Evolutionary conservation across 2,888 invertebrate species (phyloP).

Genomic region (Cyaniris semiargus): DNA sequence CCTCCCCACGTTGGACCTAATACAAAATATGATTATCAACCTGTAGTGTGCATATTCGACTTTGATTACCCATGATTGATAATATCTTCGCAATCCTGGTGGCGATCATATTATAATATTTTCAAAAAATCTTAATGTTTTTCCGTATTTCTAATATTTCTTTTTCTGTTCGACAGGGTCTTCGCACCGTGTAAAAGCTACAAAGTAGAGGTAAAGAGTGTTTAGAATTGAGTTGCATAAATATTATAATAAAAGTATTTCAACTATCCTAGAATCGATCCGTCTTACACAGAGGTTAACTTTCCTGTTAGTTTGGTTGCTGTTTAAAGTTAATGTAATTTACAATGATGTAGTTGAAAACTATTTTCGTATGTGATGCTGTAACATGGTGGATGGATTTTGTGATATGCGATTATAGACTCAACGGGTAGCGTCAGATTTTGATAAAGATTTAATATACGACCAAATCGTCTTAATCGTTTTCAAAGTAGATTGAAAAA

Average conservation of each 20-base stretch:
- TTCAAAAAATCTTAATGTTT: too few relatives aligned
- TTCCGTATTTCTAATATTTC: not conserved
- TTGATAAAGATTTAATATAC: slow-evolving; percentile 31
- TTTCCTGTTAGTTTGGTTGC: slow-evolving; percentile 30
- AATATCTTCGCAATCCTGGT: too few relatives aligned
- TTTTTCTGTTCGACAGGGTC: slow-evolving; percentile 58
- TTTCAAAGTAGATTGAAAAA: slow-evolving; percentile 64
- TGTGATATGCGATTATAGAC: slow-evolving; percentile 33
- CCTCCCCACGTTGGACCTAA: not conserved
- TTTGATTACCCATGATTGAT: too few relatives aligned
- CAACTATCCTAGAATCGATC: slow-evolving; percentile 33
- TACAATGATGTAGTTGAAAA: slow-evolving; percentile 31
- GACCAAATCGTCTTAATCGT: slow-evolving; percentile 47
- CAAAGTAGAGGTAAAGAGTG: slow-evolving; percentile 39
- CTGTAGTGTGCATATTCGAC: too few relatives aligned
- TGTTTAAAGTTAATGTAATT: slow-evolving; percentile 24
- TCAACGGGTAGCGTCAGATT: slow-evolving; percentile 31
- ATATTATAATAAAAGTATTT: slow-evolving; percentile 28
- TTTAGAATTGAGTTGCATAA: slow-evolving; percentile 37
- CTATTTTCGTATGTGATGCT: slow-evolving; percentile 28
- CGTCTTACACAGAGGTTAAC: slow-evolving; percentile 31
- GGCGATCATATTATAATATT: too few relatives aligned
- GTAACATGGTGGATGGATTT: slow-evolving; percentile 16
- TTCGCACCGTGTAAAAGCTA: slow-evolving; percentile 51
- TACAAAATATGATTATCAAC: too few relatives aligned